Evolutionary conservation across 2,113 vertebrate species (phyloP).

Genomic region (Spea multiplicata): DNA sequence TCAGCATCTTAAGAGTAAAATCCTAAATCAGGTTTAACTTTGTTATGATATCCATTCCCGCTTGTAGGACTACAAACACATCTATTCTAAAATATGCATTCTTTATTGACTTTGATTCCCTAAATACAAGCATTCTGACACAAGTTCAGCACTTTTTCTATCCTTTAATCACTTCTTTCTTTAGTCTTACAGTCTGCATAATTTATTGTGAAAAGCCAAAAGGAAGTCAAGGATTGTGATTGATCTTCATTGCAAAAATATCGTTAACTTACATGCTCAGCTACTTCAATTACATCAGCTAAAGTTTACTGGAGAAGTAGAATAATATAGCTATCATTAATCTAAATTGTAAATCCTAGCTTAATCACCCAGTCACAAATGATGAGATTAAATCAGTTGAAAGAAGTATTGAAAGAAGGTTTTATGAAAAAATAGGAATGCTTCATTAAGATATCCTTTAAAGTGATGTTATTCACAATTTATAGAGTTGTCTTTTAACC

Average conservation of each 20-base stretch:
- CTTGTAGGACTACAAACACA: not conserved
- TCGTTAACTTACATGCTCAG: not conserved
- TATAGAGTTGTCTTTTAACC: no score
- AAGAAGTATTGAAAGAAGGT: no score
- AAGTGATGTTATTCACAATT: no score
- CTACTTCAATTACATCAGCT: not conserved
- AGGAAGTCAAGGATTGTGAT: conserved; percentile 7
- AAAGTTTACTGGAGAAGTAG: not conserved
- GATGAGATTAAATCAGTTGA: no score
- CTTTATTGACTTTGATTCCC: conserved; percentile 8
- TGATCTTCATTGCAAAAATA: conserved; percentile 12
- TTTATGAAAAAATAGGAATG: no score
- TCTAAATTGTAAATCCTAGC: no score
- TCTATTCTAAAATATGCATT: conserved; percentile 15
- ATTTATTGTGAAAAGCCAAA: conserved; percentile 25
- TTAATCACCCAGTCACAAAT: no score
- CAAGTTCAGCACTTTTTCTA: conserved; percentile 26
- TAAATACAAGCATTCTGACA: conserved; percentile 17
- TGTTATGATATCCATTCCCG: not conserved
- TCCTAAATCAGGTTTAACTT: not conserved
- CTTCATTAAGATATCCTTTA: no score
- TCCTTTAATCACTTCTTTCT: conserved; percentile 28
- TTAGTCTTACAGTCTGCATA: conserved; percentile 24
- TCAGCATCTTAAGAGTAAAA: not conserved
- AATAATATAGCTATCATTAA: not conserved